Evolutionary conservation across 2,113 vertebrate species (phyloP), one percentile per base, ranked within the genome.

Genomic region (Ascaphus truei): DNA sequence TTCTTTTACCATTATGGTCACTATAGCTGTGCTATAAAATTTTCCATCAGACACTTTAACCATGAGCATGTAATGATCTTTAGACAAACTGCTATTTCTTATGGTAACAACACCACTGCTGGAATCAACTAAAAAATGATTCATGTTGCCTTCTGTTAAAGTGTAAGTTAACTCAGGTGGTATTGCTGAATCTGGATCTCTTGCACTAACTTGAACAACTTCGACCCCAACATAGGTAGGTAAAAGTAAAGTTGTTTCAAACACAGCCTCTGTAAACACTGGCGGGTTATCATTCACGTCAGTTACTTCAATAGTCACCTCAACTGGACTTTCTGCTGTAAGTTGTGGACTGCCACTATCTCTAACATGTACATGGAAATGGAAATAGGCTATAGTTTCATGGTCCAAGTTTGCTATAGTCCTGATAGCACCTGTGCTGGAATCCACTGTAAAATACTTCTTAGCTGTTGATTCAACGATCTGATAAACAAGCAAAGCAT

Each of bases 231-330:
- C 61, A 1, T 97, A 99, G 0, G 96, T 98, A 20, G 97, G 97
- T 4, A 99, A 85, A 5, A 99, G 88, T 74, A 99, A 77, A 12
- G 95, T 76, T 1, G 95, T 87, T 82, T 98, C 94, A 82, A 96
- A 98, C 7, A 90, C 80, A 0, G 88, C 88, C 75, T 96, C 93
- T 37, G 83, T 94, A 74, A 99, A 99, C 43, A 81, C 73, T 25
- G 97, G 97, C 1, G 95, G 94, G 45, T 95, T 98, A 76, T 99
- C 97, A 60, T 99, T 99, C 68, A 94, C 91, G 80, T 99, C 96
- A 18, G 86, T 92, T 18, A 99, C 93, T 74, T 95, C 91, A 63
- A 99, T 89, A 10, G 83, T 95, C 41, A 99, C 97, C 73, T 96
- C 92, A 8, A 92, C 93, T 0, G 94, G 95, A 76, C 76, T 94